Conservation (phyloP, 92 coral and sea anemone genomes). For the Parazoanthus atlanticus region DNA sequence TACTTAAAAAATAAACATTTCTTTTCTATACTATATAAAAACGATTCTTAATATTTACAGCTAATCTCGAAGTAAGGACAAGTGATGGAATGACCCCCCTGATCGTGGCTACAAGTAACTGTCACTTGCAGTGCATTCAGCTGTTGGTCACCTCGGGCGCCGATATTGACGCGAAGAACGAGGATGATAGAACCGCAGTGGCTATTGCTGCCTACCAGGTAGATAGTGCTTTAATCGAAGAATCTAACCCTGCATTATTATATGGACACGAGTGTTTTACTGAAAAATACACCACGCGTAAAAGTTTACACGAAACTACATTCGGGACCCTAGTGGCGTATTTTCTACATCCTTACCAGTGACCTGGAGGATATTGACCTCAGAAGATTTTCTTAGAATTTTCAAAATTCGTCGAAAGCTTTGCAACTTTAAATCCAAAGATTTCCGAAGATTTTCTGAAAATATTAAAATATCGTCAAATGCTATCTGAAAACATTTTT, state of each 20-base stretch:
- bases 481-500: no score
- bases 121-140: slow-evolving; percentile 81
- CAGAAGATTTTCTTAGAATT: no score
- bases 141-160: slow-evolving; percentile 85
- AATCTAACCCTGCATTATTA: not conserved
- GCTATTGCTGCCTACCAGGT: slow-evolving; percentile 88
- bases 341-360: no score
- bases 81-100: slow-evolving; percentile 83
- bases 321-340: no score
- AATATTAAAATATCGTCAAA: no score
- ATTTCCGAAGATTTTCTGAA: no score
- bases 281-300: no score
- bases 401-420: no score
- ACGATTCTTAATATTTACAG: slow-evolving; percentile 40
- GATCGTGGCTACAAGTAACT: slow-evolving; percentile 70
- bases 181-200: slow-evolving; percentile 79
- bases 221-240: not conserved
- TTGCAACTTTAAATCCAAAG: no score
- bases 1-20: not conserved
- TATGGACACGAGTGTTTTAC: no score
- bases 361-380: no score
- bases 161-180: slow-evolving; percentile 68
- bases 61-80: slow-evolving; percentile 64
- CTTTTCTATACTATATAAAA: not conserved
- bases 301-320: no score